These are phyloP conservation scores for Drosophila mauritiana DNA, from an alignment of 1,140 invertebrate genomes.

Conservation along the genomic window DNA sequence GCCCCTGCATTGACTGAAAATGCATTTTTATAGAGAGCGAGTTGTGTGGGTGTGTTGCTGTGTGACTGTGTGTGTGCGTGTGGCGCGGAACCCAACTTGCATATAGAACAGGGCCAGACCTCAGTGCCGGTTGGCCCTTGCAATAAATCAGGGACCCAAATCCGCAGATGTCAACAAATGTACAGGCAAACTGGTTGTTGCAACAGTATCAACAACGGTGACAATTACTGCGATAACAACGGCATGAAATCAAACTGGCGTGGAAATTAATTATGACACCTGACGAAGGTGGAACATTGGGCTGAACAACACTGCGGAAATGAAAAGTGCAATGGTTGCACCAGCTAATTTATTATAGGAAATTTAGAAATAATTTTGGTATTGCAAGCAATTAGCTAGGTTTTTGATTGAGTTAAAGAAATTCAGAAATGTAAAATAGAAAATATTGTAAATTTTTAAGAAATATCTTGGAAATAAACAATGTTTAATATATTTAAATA, in stretches of 20 bases:
- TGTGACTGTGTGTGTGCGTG: neutral
- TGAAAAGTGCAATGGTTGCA: neutral
- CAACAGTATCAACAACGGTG: slow-evolving; percentile 11
- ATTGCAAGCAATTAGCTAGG: too few relatives aligned
- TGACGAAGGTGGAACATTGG: slow-evolving; percentile 23
- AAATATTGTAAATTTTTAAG: too few relatives aligned
- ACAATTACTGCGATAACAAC: slow-evolving; percentile 21
- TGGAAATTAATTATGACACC: slow-evolving; percentile 75
- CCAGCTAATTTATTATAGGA: too few relatives aligned
- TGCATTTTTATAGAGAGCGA: slow-evolving; percentile 19
- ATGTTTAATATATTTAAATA: too few relatives aligned
- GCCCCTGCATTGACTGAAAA: slow-evolving; percentile 42
- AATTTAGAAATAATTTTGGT: too few relatives aligned
- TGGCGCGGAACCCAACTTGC: slow-evolving; percentile 4
- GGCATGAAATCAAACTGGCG: slow-evolving; percentile 57
- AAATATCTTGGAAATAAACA: too few relatives aligned
- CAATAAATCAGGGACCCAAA: slow-evolving; percentile 49
- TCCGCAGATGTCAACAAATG: slow-evolving; percentile 33
- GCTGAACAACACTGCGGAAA: slow-evolving; percentile 3
- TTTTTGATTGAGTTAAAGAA: too few relatives aligned
- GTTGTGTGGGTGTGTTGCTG: neutral
- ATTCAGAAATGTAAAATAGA: too few relatives aligned
- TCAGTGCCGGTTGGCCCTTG: slow-evolving; percentile 13
- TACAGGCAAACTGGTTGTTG: slow-evolving; percentile 5
- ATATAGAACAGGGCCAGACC: slow-evolving; percentile 1